Base-by-base conservation (phyloP, 2,888 invertebrate species). In the Troilus luridus region DNA sequence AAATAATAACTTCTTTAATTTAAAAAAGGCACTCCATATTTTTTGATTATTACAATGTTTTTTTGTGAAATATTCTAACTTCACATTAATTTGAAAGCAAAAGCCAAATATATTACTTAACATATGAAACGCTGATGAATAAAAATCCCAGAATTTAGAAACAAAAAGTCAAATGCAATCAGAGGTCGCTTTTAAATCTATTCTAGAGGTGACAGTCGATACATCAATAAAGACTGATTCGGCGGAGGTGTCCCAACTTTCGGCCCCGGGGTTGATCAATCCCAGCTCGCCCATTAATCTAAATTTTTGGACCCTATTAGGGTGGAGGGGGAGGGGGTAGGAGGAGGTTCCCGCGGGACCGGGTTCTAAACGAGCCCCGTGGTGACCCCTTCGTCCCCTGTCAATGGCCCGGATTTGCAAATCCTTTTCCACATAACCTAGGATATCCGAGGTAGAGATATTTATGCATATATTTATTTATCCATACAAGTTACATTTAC, bases 281-380 rank as follows among this genome's bases (percentile, higher is more conserved):
- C 85, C 54, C 85, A 56, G 56, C n/a, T 6, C 85, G 85, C 56
- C 56, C 85, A 85, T 85, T 85, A 85, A 85, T 85, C 85, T 85
- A 85, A 85, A 85, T 85, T 85, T 85, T 85, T 85, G 85, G 14
- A 85, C 85, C 85, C 85, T 58, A 85, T 85, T 85, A 41, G 41
- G 41, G 41, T 1, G 41, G 1, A 41, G 41, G 41, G 41, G 41
- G 41, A 41, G 41, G 41, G 41, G 85, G 85, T 85, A n/a, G 8
- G 56, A 21, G 21, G 56, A 5, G 21, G 72, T 27, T 77, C 41
- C 72, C 72, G 41, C 2, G 0, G 72, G 72, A 41, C 72, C 72
- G 1, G 72, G 72, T 14, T 77, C 72, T 9, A 77, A 77, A 77
- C 72, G 72, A 77, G 27, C 24, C 72, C 24, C 72, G 27, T 19